Conservation (phyloP, 2,113 vertebrate genomes). For the Coryphaenoides rupestris region DNA sequence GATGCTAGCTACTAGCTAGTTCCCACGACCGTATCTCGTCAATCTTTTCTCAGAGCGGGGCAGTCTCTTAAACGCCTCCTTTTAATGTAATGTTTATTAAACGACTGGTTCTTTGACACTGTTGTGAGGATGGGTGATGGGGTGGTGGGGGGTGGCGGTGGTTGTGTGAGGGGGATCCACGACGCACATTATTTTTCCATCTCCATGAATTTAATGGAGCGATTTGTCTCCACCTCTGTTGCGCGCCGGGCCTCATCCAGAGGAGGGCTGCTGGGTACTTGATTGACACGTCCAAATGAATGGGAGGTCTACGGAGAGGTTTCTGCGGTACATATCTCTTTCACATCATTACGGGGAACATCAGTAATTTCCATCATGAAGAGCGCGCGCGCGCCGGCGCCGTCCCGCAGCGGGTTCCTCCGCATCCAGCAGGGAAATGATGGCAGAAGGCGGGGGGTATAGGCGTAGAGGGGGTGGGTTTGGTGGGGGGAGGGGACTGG, state of each 20-base stretch:
- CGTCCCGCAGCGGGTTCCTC: not conserved
- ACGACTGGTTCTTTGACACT: no score
- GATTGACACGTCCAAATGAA: constrained; percentile 57
- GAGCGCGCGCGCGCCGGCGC: not conserved
- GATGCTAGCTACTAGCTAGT: no score
- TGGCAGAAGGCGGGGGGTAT: not conserved
- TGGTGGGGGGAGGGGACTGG: no score
- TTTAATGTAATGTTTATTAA: no score
- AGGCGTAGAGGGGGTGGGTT: constrained; percentile 35
- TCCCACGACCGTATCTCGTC: no score
- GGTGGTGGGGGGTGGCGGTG: no score
- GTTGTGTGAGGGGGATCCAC: no score
- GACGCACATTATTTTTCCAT: no score
- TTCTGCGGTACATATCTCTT: constrained; percentile 42
- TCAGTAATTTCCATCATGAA: constrained; percentile 57
- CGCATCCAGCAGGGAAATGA: constrained; percentile 62
- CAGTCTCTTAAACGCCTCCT: no score
- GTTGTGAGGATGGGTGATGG: no score
- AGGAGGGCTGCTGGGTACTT: constrained; percentile 1
- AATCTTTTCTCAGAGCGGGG: no score
- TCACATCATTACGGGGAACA: constrained; percentile 63
- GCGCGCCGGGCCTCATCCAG: not conserved
- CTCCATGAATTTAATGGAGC: constrained; percentile 1
- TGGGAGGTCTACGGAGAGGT: constrained; percentile 40
- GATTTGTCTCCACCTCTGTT: not conserved